Conservation (phyloP, 2,797 vertebrate genomes). For the Dallia pectoralis region DNA sequence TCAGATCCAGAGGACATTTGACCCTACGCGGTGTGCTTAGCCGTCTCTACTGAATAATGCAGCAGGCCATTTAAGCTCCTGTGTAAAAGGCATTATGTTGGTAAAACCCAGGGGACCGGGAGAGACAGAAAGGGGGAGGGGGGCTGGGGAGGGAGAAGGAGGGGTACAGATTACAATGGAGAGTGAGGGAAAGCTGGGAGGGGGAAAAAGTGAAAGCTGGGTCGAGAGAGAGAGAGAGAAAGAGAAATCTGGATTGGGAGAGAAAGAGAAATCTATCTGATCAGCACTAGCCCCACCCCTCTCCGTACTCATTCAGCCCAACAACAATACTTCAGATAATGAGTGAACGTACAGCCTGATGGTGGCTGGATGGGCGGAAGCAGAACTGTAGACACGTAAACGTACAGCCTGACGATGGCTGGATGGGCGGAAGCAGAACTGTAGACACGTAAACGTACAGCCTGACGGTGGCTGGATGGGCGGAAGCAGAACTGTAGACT, state of each 20-base stretch:
- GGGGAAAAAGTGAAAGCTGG: neutral
- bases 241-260: neutral
- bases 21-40: constrained; percentile 30
- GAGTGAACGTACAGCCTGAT: too few species aligned
- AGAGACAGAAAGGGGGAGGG: neutral
- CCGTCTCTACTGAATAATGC: constrained; percentile 37
- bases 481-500: neutral
- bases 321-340: neutral
- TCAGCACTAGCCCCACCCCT: neutral
- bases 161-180: neutral
- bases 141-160: neutral
- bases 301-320: neutral
- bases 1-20: constrained; percentile 27
- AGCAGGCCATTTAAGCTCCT: constrained; percentile 39
- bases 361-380: too few species aligned
- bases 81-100: constrained; percentile 42
- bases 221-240: neutral
- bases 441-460: too few species aligned
- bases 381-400: too few species aligned
- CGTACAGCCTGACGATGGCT: too few species aligned
- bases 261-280: neutral
- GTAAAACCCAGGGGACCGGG: constrained; percentile 37
- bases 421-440: too few species aligned
- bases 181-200: neutral
- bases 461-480: neutral